Base-by-base conservation (phyloP, 2,797 vertebrate genomes). In the Cyprinella venusta region DNA sequence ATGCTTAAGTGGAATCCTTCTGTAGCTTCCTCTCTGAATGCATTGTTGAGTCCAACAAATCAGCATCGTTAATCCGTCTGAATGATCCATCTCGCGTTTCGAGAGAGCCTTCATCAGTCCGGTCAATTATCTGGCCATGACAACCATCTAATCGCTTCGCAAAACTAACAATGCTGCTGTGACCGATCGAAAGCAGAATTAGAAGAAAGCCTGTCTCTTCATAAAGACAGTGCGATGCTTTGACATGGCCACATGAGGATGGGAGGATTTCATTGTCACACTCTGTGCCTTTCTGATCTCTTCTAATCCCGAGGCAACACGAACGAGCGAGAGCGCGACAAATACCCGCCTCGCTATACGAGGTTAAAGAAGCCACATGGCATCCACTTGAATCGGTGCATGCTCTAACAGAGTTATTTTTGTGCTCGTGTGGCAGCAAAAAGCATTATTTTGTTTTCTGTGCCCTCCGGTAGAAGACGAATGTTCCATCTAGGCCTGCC, bases 361-460 rank as follows among this genome's bases (percentile, higher is more conserved):
- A 63, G 70, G 59, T 85, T 83, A 79, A 63, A 76, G 33, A 70
- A 83, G 63, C 76, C 81, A 68, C 63, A 48, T 38, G 19, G 63
- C 64, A 75, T 80, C 70, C 85, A 80, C 76, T 86, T 76, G 76
- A 83, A 86, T 79, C 19, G 24, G 42, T 56, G 70, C 52, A 64
- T 68, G 81, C 81, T 79, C 63, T 79, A 74, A 82, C 26, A 61
- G 50, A 74, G 80, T 61, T 82, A 86, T 83, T 76, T 86, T 83
- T 83, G 76, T 80, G 70, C 76, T 63, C 52, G 64, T 21, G n/a
- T 42, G 52, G 81, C 76, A 75, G 69, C 77, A 76, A 50, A 82
- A 72, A 40, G 40, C 52, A 52, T 79, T 80, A 61, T 86, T 83
- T 83, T 80, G 52, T 86, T 86, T 79, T 61, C 18, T 61, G 56